These are phyloP conservation scores for Muscidifurax raptorellus DNA, from an alignment of 1,140 invertebrate species.

Conservation along the genomic window DNA sequence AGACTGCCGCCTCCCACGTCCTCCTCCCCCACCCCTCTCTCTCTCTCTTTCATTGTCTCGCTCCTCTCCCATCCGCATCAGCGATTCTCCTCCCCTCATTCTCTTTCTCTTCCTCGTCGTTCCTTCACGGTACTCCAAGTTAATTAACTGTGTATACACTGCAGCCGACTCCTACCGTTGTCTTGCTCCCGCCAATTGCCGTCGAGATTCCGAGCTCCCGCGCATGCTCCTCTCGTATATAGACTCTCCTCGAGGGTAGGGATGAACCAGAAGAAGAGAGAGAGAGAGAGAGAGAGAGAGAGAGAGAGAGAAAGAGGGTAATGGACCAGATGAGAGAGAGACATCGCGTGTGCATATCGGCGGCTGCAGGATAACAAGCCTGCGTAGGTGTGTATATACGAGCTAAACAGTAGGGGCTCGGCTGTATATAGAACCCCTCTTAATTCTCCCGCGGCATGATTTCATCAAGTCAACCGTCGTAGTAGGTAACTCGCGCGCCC, in stretches of 20 bases:
- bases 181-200: constrained; percentile 73
- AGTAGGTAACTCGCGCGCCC: constrained; percentile 40
- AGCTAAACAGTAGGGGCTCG: not conserved
- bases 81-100: constrained; percentile 45
- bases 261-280: not conserved
- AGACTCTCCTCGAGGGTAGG: not conserved
- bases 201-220: constrained; percentile 54
- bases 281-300: not conserved
- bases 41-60: constrained; percentile 47
- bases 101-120: constrained; percentile 41
- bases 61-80: constrained; percentile 27
- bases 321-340: not conserved
- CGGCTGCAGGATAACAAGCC: constrained; percentile 10
- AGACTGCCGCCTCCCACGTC: constrained; percentile 50
- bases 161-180: constrained; percentile 72
- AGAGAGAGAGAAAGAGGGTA: constrained; percentile 1
- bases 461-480: constrained; percentile 73
- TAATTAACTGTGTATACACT: constrained; percentile 76
- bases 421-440: constrained; percentile 56
- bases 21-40: constrained; percentile 28
- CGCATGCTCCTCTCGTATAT: not conserved
- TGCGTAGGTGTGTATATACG: not conserved
- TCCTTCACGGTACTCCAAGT: constrained; percentile 66
- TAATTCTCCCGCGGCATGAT: constrained; percentile 72
- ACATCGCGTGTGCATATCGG: not conserved